phyloP scores from a whole-genome alignment of 2,888 invertebrate genomes.

The Onthophagus sagittarius region DNA sequence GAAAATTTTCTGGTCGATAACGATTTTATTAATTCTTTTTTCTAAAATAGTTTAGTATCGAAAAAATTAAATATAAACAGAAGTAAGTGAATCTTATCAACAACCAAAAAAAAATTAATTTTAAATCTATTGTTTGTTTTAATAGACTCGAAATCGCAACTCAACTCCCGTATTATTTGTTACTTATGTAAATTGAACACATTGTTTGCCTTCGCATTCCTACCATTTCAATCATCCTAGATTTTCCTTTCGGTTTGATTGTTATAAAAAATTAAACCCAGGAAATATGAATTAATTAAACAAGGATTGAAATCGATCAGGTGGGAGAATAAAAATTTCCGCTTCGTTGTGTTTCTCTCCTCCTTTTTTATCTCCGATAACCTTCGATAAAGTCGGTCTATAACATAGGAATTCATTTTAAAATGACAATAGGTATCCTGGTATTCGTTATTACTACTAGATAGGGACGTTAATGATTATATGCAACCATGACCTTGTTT shows the following conservation, averaged over 20 bases:
- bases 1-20: neutral
- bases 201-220: neutral
- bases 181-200: neutral
- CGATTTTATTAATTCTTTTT: neutral
- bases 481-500: neutral
- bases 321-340: neutral
- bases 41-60: neutral
- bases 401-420: neutral
- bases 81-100: neutral
- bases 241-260: neutral
- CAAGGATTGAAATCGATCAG: neutral
- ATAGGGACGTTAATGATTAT: neutral
- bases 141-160: neutral
- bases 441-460: neutral
- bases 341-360: neutral
- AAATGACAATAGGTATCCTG: neutral
- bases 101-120: too few relatives aligned
- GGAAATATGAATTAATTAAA: neutral
- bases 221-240: neutral
- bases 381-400: neutral
- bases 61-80: neutral
- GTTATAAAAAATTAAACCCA: neutral
- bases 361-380: neutral
- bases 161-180: too few relatives aligned
- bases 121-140: neutral